These are phyloP conservation scores for Cephonodes hylas DNA, from an alignment of 2,888 invertebrate genomes.

Conservation along the genomic window DNA sequence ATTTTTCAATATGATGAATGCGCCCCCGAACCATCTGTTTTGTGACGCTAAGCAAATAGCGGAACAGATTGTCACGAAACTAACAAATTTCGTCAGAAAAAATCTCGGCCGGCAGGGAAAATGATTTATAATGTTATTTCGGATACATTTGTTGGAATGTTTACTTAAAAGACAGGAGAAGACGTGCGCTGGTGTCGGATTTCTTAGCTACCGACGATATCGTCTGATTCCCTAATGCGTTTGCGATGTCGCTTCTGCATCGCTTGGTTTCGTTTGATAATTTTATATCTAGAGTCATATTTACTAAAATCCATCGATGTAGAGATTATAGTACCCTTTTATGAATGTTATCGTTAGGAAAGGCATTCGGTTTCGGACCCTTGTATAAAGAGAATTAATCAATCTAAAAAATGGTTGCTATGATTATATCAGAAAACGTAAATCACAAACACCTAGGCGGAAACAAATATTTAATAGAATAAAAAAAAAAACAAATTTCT, in stretches of 20 bases:
- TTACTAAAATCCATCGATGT: neutral
- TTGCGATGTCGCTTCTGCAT: slow-evolving; percentile 37
- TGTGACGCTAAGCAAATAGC: slow-evolving; percentile 75
- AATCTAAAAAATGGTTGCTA: too few species aligned
- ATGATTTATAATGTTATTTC: slow-evolving; percentile 79
- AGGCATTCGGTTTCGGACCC: neutral
- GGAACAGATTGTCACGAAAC: slow-evolving; percentile 79
- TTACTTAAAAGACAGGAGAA: slow-evolving; percentile 46
- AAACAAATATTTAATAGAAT: too few species aligned
- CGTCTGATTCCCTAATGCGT: slow-evolving; percentile 50
- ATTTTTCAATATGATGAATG: slow-evolving; percentile 69
- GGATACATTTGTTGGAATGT: slow-evolving; percentile 71
- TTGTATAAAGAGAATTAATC: too few species aligned
- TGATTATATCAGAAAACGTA: too few species aligned
- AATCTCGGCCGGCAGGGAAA: slow-evolving; percentile 51
- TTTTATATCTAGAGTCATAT: neutral
- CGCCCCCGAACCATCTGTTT: slow-evolving; percentile 64
- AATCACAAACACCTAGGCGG: too few species aligned
- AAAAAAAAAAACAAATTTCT: too few species aligned
- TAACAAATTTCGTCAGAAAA: slow-evolving; percentile 74
- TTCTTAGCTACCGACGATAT: slow-evolving; percentile 43
- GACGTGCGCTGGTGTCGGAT: slow-evolving; percentile 55
- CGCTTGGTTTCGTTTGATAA: neutral
- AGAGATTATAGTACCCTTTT: neutral
- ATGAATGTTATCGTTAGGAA: neutral